Percentiles rank a stretch among this genome's conserved stretches.
Conservation (phyloP, 2,797 vertebrate genomes). For the Aplochiton taeniatus region DNA sequence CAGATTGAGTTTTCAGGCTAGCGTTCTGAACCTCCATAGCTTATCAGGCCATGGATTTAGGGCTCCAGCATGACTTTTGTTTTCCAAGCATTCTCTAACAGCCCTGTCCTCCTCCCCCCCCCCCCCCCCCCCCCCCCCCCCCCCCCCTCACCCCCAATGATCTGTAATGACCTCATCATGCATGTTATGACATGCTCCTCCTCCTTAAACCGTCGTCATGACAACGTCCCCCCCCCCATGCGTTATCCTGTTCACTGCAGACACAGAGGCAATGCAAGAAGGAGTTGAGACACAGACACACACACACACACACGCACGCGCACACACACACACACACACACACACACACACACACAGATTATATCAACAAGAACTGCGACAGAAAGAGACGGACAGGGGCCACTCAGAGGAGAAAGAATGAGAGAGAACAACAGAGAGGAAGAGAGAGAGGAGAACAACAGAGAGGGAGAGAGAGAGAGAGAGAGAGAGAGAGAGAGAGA, state of each 20-base stretch:
- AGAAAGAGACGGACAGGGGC: neutral
- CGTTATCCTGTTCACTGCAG: conserved; percentile 14
- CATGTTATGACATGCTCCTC: conserved; percentile 18
- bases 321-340: conserved; percentile 7
- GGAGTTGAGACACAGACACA: neutral
- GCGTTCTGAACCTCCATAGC: neutral
- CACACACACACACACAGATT: neutral
- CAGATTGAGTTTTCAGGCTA: neutral
- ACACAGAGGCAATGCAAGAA: conserved; percentile 31
- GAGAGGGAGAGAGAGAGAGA: conserved; percentile 11
- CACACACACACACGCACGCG: conserved; percentile 14
- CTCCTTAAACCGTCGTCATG: too few species aligned
- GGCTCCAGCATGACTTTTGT: too few species aligned
- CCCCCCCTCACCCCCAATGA: neutral
- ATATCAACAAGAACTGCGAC: conserved; percentile 5
- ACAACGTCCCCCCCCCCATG: conserved; percentile 7
- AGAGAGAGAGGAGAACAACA: conserved; percentile 2
- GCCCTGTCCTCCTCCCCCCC: conserved; percentile 2
- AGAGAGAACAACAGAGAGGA: conserved; percentile 15
- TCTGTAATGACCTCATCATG: conserved; percentile 8
- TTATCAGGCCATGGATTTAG: neutral
- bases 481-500: neutral
- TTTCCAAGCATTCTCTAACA: too few species aligned
- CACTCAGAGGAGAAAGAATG: conserved; percentile 8
- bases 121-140: conserved; percentile 9